phyloP scores from a whole-genome alignment of 30 jellyfish, hydroid and myxozoan species.

The Chrysaora quinquecirrha region DNA sequence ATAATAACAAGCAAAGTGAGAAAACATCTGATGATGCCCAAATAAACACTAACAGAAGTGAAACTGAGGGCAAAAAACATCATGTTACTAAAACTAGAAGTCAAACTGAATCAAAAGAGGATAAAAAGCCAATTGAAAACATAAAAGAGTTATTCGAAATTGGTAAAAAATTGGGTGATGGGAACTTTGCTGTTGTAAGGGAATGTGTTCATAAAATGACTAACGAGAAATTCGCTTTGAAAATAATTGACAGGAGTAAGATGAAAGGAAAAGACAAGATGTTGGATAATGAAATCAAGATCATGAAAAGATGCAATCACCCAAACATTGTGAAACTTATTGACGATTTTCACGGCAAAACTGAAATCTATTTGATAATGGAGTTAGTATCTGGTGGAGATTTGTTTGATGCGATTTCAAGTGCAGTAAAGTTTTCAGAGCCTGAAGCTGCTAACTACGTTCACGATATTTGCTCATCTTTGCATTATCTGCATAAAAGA shows the following conservation, averaged over 20 bases:
- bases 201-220: conserved; percentile 79
- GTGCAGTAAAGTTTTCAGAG: conserved; percentile 80
- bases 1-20: conserved; percentile 18
- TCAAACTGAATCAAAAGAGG: neutral
- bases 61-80: neutral
- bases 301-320: conserved; percentile 80
- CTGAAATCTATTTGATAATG: conserved; percentile 88
- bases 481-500: conserved; percentile 86
- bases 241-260: conserved; percentile 85
- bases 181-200: conserved; percentile 96
- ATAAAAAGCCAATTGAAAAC: conserved; percentile 42
- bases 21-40: neutral
- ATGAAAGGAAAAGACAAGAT: conserved; percentile 85
- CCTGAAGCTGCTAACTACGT: conserved; percentile 81
- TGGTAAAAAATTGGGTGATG: conserved; percentile 93
- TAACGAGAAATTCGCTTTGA: conserved; percentile 75
- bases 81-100: neutral
- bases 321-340: conserved; percentile 84
- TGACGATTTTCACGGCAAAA: conserved; percentile 75
- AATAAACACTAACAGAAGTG: neutral
- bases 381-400: conserved; percentile 97
- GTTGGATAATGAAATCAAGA: conserved; percentile 89
- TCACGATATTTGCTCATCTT: conserved; percentile 88
- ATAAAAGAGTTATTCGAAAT: conserved; percentile 66
- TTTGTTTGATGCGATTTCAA: conserved; percentile 87